phyloP scores from a whole-genome alignment of 2,113 vertebrate genomes.

The Hippopotamus amphibius region DNA sequence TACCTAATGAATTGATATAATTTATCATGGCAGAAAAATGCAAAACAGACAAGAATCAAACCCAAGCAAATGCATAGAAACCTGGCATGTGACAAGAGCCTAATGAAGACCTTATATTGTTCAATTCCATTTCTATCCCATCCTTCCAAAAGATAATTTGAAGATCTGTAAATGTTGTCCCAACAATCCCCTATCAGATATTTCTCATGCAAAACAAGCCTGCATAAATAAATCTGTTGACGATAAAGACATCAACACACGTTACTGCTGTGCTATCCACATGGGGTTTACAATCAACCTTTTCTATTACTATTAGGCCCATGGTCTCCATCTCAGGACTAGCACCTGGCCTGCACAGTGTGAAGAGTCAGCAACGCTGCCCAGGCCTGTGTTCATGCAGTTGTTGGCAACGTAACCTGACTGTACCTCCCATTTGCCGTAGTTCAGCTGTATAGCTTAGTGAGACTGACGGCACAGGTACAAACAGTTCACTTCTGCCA shows the following conservation, averaged over 20 bases:
- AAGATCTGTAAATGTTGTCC: constrained; percentile 84
- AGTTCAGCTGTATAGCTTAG: not conserved
- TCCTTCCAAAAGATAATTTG: constrained; percentile 75
- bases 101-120: constrained; percentile 78
- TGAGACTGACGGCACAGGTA: not conserved
- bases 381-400: not conserved
- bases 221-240: constrained; percentile 81
- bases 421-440: not conserved
- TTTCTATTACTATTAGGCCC: not conserved
- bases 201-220: constrained; percentile 73
- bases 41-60: constrained; percentile 72
- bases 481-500: not conserved
- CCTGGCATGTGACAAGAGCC: constrained; percentile 10
- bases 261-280: constrained; percentile 72
- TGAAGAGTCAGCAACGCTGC: not conserved
- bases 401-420: not conserved
- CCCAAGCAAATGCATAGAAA: constrained; percentile 74
- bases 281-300: not conserved
- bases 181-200: constrained; percentile 74
- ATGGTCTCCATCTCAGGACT: not conserved
- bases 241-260: constrained; percentile 71
- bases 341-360: not conserved
- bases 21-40: constrained; percentile 49
- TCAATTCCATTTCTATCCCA: constrained; percentile 59
- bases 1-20: constrained; percentile 82